phyloP scores from a whole-genome alignment of 2,888 invertebrate genomes.

The Ophion slaviceki region DNA sequence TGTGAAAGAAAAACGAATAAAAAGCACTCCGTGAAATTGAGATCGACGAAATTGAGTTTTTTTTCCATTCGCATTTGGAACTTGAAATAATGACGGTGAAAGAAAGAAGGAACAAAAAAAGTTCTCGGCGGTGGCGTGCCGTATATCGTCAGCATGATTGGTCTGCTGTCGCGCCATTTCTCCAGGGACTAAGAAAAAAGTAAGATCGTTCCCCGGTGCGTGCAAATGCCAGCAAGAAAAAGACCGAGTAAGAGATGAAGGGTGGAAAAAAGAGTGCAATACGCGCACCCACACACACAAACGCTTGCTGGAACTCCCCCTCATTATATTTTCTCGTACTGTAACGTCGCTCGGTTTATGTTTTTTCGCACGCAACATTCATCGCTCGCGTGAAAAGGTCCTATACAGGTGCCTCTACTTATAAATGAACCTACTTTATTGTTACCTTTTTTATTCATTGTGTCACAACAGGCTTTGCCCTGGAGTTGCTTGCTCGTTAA shows the following conservation, averaged over 20 bases:
- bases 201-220: constrained; percentile 28
- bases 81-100: constrained; percentile 17
- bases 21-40: constrained; percentile 17
- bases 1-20: background rate
- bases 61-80: background rate
- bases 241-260: background rate
- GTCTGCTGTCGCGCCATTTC: constrained; percentile 36
- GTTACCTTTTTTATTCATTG: constrained; percentile 13
- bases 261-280: constrained; percentile 33
- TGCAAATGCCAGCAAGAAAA: constrained; percentile 32
- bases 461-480: background rate
- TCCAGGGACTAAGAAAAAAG: constrained; percentile 38
- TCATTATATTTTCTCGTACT: constrained; percentile 17
- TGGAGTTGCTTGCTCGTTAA: constrained; percentile 4
- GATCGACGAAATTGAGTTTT: constrained; percentile 21
- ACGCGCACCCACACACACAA: constrained; percentile 13
- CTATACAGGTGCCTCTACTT: background rate
- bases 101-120: constrained; percentile 1
- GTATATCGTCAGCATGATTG: constrained; percentile 37
- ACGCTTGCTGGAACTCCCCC: constrained; percentile 17
- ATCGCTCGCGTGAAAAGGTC: constrained; percentile 35
- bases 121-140: constrained; percentile 16
- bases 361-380: constrained; percentile 58
- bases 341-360: constrained; percentile 46
- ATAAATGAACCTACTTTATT: constrained; percentile 27